Base-by-base conservation (phyloP, 1,140 invertebrate species). In the Reticulitermes speratus region DNA sequence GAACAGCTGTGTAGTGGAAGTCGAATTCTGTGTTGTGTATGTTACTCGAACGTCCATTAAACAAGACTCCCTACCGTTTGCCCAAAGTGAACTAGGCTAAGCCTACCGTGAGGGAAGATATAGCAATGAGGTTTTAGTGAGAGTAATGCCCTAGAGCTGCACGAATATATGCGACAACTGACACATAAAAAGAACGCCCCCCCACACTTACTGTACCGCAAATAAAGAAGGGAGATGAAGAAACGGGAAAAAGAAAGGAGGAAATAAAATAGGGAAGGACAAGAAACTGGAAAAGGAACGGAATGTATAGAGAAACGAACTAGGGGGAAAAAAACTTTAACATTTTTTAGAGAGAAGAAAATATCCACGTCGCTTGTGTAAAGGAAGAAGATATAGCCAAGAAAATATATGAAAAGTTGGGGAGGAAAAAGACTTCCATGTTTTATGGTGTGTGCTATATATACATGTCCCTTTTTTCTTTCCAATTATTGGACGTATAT, bases 401-500 rank as follows among this genome's bases (percentile, higher is more conserved):
- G 55, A 85, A 65, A 85, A 85, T 52, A 85, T 85, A 85, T 52
- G 65, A 55, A 59, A 59, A 69, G 52, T 52, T 59, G 44, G 59
- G 59, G 59, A 85, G 25, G 48, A 69, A 83, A 83, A 48, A 83
- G 38, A 83, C 45, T 19, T 83, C 7, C 8, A 83, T 83, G 25
- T 83, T 83, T 83, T 83, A 83, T 83, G 82, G 82, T 32, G 44
- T 69, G 21, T 65, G 65, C 48, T 59, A 59, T 85, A 52, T 65
- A 65, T 65, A 59, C 55, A 8, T 65, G 59, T 85, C 59, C 84
- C 25, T 16, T 59, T 59, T 85, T 69, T 85, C 65, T 85, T 85
- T 69, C 84, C 84, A 85, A 85, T 85, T 85, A 85, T 85, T 85
- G 84, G 65, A 69, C 44, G 59, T 45, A 85, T 85, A 85, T 85